These are phyloP conservation scores for Mirza zaza DNA, from an alignment of 2,113 vertebrate species.

Conservation along the genomic window DNA sequence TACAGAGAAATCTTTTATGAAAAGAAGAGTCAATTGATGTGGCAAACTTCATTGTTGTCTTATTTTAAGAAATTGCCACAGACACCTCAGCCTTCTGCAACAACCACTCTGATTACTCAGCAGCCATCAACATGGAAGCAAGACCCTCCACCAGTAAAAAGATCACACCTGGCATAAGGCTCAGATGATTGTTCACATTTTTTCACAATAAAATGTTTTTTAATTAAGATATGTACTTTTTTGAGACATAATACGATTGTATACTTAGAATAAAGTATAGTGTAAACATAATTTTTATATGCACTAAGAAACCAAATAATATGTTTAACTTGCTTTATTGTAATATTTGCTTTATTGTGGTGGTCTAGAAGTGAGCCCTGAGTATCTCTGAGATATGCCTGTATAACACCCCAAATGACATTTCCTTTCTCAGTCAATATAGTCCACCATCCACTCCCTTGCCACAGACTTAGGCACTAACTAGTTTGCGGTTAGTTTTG, in stretches of 20 bases:
- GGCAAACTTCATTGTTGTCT: neutral
- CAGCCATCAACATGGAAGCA: neutral
- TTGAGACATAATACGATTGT: neutral
- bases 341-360: neutral
- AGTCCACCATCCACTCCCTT: neutral
- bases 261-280: neutral
- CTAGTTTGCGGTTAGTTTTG: neutral
- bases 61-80: neutral
- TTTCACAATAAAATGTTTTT: neutral
- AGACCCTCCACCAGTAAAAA: neutral
- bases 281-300: neutral
- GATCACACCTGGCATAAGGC: neutral
- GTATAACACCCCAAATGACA: neutral
- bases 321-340: neutral
- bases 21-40: neutral
- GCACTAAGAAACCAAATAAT: neutral
- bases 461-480: neutral
- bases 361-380: neutral
- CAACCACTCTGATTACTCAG: neutral
- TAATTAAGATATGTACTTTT: neutral
- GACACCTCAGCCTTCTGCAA: neutral
- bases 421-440: neutral
- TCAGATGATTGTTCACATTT: neutral
- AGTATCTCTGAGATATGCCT: neutral
- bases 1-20: neutral